These are phyloP conservation scores for Hartigia nigra DNA, from an alignment of 2,888 invertebrate genomes.

Conservation along the genomic window DNA sequence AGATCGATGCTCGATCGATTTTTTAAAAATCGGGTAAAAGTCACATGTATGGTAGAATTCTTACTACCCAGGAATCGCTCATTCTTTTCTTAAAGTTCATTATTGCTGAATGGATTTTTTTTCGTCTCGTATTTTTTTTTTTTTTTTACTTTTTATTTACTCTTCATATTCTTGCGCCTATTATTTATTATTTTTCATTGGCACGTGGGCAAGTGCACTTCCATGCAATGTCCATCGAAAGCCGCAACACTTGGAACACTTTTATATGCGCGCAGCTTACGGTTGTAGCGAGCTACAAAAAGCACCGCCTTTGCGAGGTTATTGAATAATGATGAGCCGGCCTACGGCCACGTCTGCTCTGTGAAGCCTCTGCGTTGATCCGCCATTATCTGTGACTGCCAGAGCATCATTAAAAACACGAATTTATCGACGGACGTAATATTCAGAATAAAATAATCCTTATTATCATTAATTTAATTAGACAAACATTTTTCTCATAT, in stretches of 20 bases:
- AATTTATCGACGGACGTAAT: neutral
- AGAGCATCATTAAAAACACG: neutral
- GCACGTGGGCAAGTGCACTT: neutral
- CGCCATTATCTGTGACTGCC: neutral
- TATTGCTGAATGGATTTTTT: neutral
- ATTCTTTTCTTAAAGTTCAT: neutral
- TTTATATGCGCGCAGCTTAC: neutral
- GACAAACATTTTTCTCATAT: neutral
- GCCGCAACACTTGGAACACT: neutral
- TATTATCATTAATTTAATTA: neutral
- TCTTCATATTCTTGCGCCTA: neutral
- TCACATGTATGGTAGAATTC: neutral
- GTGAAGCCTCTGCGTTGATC: conserved; percentile 21
- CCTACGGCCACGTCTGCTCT: conserved; percentile 36
- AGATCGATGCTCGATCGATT: neutral
- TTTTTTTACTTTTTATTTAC: neutral
- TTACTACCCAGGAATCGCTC: neutral
- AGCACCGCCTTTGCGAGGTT: conserved; percentile 28
- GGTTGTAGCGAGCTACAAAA: neutral
- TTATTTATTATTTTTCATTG: neutral
- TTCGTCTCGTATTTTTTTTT: neutral
- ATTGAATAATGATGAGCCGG: conserved; percentile 50
- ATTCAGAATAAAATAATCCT: neutral
- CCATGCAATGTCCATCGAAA: neutral
- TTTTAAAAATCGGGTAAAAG: neutral